Conservation (phyloP, 2,888 invertebrate genomes). For the Antheraea assamensis region DNA sequence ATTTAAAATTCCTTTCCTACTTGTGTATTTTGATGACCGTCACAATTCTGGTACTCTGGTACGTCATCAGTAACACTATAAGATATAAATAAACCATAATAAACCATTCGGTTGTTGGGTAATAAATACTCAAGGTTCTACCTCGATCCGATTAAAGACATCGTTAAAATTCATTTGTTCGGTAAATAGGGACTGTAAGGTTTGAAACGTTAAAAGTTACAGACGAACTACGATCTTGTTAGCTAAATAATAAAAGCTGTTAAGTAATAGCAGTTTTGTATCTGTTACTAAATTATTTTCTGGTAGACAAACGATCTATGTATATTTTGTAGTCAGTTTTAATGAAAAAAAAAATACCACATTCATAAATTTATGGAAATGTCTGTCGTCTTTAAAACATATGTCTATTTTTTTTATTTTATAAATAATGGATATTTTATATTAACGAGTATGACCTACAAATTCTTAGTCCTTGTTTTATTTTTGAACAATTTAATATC, state of each 20-base stretch:
- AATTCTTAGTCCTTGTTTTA: neutral
- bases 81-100: neutral
- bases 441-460: too few relatives aligned
- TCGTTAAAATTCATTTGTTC: slow-evolving; percentile 26
- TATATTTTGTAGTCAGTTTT: neutral
- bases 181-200: slow-evolving; percentile 15
- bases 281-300: neutral
- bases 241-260: neutral
- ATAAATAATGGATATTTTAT: too few relatives aligned
- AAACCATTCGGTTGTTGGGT: slow-evolving; percentile 7
- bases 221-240: neutral
- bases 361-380: neutral
- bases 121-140: slow-evolving; percentile 7
- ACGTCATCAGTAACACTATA: neutral
- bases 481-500: neutral
- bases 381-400: neutral
- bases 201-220: neutral
- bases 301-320: neutral
- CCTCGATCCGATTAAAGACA: slow-evolving; percentile 18
- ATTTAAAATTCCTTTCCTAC: neutral
- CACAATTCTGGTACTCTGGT: neutral
- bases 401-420: neutral
- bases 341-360: too few relatives aligned
- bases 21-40: neutral
- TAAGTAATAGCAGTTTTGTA: neutral